These are phyloP conservation scores for Bacillus rossius DNA, from an alignment of 1,140 invertebrate species.

Conservation along the genomic window DNA sequence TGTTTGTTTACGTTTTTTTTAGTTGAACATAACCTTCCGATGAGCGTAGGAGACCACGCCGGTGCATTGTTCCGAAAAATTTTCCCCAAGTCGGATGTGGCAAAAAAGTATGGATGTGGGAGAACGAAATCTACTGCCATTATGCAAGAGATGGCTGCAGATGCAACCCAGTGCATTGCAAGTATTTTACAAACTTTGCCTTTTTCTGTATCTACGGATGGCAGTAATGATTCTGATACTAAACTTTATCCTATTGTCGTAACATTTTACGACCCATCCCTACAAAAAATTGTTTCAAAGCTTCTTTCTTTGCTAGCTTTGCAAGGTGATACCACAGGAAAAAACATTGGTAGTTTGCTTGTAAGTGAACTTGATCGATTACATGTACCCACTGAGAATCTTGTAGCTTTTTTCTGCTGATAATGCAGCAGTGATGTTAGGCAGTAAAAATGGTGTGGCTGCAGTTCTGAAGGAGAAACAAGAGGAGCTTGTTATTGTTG, in stretches of 20 bases:
- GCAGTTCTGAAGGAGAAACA: neutral
- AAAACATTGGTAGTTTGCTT: neutral
- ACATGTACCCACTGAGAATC: neutral
- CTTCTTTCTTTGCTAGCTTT: conserved; percentile 1
- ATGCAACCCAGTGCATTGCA: neutral
- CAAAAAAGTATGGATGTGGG: neutral
- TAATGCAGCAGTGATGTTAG: neutral
- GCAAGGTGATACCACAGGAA: neutral
- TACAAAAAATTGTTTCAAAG: neutral
- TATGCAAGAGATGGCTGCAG: neutral
- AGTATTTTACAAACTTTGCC: neutral
- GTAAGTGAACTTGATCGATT: no score
- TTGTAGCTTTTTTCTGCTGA: neutral
- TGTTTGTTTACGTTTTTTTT: neutral
- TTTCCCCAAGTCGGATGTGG: neutral
- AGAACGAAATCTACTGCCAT: neutral
- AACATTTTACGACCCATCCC: neutral
- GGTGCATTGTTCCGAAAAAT: neutral
- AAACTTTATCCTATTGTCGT: conserved; percentile 1
- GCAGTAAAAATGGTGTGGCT: neutral
- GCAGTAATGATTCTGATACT: neutral
- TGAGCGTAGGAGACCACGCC: neutral
- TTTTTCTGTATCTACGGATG: neutral
- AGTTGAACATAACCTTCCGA: neutral
- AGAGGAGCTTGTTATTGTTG: neutral